Evolutionary conservation across 2,888 invertebrate genomes (phyloP).

Genomic region (Epirrhoe tristata): DNA sequence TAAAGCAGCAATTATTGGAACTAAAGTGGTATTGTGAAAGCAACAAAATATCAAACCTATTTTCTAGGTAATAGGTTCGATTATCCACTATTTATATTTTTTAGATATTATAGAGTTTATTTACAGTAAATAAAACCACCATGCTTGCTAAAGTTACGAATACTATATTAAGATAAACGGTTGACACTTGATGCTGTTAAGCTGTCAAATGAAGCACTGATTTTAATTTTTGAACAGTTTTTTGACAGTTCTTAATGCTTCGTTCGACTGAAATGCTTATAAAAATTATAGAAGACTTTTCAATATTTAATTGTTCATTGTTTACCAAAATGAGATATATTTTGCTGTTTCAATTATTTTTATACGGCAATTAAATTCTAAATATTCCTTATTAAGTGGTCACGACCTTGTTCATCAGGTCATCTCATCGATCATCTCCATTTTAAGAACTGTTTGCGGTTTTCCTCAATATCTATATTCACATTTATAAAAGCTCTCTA

Average conservation of each 20-base stretch:
- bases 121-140: background rate
- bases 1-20: too few relatives aligned
- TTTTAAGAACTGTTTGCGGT: conserved; percentile 55
- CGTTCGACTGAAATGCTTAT: conserved; percentile 13
- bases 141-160: background rate
- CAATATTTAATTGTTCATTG: background rate
- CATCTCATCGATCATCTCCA: conserved; percentile 66
- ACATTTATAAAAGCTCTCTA: background rate
- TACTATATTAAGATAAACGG: background rate
- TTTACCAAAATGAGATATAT: too few relatives aligned
- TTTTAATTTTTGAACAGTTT: background rate
- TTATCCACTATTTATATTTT: too few relatives aligned
- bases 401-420: conserved; percentile 42
- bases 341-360: conserved; percentile 25
- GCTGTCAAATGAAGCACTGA: conserved; percentile 2
- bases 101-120: too few relatives aligned
- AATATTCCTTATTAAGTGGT: conserved; percentile 21
- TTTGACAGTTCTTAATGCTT: background rate
- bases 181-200: background rate
- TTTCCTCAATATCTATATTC: background rate
- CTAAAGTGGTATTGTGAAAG: too few relatives aligned
- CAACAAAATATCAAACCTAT: too few relatives aligned
- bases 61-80: too few relatives aligned
- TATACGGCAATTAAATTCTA: conserved; percentile 5
- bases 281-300: conserved; percentile 18